Evolutionary conservation across 2,888 invertebrate species (phyloP).

Genomic region (Andrena camellia): DNA sequence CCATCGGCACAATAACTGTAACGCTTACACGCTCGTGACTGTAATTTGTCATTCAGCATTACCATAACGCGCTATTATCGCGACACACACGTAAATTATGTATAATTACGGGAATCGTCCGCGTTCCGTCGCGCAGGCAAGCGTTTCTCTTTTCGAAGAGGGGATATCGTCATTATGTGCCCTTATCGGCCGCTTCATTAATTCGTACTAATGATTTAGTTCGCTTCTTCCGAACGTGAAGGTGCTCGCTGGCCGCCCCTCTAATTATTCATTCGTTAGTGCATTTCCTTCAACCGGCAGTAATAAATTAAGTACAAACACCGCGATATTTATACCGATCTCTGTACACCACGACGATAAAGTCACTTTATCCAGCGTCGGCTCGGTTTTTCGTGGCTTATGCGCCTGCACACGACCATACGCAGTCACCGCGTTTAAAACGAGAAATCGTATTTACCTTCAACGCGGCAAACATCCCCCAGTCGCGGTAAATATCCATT

Average conservation of each 20-base stretch:
- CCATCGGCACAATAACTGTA: not conserved
- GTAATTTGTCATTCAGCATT: constrained; percentile 17
- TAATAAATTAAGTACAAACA: constrained; percentile 58
- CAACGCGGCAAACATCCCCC: constrained; percentile 62
- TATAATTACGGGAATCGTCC: constrained; percentile 15
- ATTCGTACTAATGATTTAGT: constrained; percentile 53
- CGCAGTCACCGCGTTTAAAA: constrained; percentile 52
- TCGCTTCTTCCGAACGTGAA: constrained; percentile 29
- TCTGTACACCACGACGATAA: constrained; percentile 35
- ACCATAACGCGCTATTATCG: constrained; percentile 25
- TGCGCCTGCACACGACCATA: constrained; percentile 17
- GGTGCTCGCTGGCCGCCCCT: constrained; percentile 12
- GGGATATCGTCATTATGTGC: constrained; percentile 7
- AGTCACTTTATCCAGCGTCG: constrained; percentile 22
- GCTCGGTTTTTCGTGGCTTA: constrained; percentile 46
- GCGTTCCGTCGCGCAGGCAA: not conserved
- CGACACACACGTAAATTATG: not conserved
- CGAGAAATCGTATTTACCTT: constrained; percentile 66
- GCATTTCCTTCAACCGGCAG: constrained; percentile 22
- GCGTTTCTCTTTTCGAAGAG: constrained; percentile 12
- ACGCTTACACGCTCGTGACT: not conserved
- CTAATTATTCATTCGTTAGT: constrained; percentile 53
- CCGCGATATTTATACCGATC: constrained; percentile 38
- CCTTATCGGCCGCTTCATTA: constrained; percentile 51
- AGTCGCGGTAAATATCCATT: constrained; percentile 69